Percentiles rank a stretch among this genome's conserved stretches.
Evolutionary conservation across 2,888 invertebrate genomes (phyloP).

Genomic region (Oasisia sp.): DNA sequence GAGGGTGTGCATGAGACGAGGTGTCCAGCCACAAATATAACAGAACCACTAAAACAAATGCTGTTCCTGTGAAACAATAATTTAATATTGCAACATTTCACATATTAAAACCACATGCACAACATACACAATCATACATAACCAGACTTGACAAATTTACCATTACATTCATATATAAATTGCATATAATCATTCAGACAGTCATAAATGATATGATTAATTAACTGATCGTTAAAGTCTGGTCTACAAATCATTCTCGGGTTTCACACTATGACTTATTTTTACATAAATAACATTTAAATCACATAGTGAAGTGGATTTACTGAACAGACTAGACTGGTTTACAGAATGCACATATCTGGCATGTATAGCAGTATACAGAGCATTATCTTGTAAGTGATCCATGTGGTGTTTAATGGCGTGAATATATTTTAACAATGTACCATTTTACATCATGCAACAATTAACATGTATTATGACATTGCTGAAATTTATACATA

Average conservation of each 20-base stretch:
- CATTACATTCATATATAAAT: background rate
- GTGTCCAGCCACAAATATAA: background rate
- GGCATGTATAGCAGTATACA: background rate
- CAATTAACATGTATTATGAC: background rate
- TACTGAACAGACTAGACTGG: constrained; percentile 10
- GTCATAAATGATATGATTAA: background rate
- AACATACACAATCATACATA: background rate
- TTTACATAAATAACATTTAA: constrained; percentile 10
- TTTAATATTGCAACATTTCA: constrained; percentile 10
- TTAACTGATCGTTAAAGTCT: background rate
- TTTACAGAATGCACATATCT: background rate
- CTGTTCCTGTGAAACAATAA: background rate
- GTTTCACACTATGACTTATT: background rate
- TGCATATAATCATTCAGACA: background rate
- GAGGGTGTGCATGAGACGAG: too few species aligned
- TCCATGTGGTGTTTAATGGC: background rate
- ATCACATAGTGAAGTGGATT: background rate
- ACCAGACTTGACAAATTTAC: background rate
- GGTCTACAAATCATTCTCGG: background rate
- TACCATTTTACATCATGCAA: background rate
- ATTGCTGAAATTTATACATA: background rate
- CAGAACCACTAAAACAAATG: background rate
- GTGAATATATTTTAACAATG: background rate
- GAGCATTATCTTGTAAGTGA: background rate
- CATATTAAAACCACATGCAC: background rate